Percentiles rank a stretch among this genome's conserved stretches.
Evolutionary conservation across 2,113 vertebrate genomes (phyloP).

Genomic region (Chaenocephalus aceratus): DNA sequence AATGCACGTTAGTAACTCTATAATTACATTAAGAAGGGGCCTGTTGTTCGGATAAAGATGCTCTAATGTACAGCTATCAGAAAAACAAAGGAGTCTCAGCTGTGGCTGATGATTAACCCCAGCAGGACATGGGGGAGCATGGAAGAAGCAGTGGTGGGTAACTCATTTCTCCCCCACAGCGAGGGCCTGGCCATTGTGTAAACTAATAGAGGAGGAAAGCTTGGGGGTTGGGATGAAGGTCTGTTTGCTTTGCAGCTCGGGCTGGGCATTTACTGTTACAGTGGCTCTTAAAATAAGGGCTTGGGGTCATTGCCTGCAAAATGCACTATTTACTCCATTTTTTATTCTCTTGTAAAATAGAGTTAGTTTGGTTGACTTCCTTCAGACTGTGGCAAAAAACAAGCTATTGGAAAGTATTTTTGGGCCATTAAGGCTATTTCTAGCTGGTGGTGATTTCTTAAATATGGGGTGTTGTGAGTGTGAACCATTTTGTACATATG

Average conservation of each 20-base stretch:
- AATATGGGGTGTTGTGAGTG: not conserved
- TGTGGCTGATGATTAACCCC: conserved; percentile 85
- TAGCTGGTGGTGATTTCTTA: not conserved
- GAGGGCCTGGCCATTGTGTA: conserved; percentile 81
- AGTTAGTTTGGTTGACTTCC: not conserved
- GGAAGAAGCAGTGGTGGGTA: conserved; percentile 79
- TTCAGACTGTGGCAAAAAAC: not conserved
- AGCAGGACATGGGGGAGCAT: conserved; percentile 79
- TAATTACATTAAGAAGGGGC: conserved; percentile 17
- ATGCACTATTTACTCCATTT: conserved; percentile 13
- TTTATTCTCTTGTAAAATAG: not conserved
- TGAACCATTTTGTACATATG: not conserved
- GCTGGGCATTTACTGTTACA: conserved; percentile 61
- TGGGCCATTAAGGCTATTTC: not conserved
- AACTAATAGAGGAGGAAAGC: conserved; percentile 66
- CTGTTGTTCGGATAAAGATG: conserved; percentile 51
- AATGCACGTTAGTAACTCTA: not conserved
- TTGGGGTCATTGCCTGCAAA: not conserved
- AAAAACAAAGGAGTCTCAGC: conserved; percentile 74
- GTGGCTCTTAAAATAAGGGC: conserved; percentile 29
- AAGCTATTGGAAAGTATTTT: not conserved
- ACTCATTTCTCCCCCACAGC: conserved; percentile 83
- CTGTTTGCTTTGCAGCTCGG: conserved; percentile 68
- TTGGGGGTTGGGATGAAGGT: conserved; percentile 66
- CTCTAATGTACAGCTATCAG: conserved; percentile 74